Percentiles rank a stretch among this genome's conserved stretches.
Conservation (phyloP, 35 echinoderm and acorn worm genomes). For the Acanthaster planci region DNA sequence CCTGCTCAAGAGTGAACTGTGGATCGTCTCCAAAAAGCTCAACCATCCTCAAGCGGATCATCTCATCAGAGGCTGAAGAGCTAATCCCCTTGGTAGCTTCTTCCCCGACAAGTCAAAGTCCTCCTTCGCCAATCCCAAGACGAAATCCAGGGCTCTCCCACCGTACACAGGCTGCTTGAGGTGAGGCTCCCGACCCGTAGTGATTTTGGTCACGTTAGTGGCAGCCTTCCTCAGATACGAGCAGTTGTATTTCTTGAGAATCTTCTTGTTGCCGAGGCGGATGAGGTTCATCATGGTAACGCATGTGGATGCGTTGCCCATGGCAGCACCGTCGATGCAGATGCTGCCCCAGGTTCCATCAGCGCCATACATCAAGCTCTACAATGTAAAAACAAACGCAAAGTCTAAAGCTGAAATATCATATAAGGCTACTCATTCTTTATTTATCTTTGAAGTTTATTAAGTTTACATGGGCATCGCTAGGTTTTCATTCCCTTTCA, state of each 20-base stretch:
- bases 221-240: slow-evolving; percentile 41
- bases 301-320: slow-evolving; percentile 44
- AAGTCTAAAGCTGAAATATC: too few relatives aligned
- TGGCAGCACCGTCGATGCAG: slow-evolving; percentile 46
- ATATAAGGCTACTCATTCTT: too few relatives aligned
- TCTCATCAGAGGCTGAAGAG: slow-evolving; percentile 28
- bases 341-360: slow-evolving; percentile 34
- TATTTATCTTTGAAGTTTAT: too few relatives aligned
- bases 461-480: too few relatives aligned
- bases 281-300: slow-evolving; percentile 46
- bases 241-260: slow-evolving; percentile 50
- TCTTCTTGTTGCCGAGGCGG: slow-evolving; percentile 29
- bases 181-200: slow-evolving; percentile 38
- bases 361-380: slow-evolving; percentile 39
- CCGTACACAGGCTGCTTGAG: slow-evolving; percentile 49
- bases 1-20: slow-evolving; percentile 35
- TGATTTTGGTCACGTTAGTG: slow-evolving; percentile 53
- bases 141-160: slow-evolving; percentile 21
- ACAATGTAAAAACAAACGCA: background rate
- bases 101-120: slow-evolving; percentile 49
- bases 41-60: slow-evolving; percentile 25
- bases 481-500: too few relatives aligned
- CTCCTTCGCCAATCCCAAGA: background rate
- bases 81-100: slow-evolving; percentile 24
- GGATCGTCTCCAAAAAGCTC: slow-evolving; percentile 42